Base-by-base conservation (phyloP, 2,888 invertebrate species). In the Machimus atricapillus region DNA sequence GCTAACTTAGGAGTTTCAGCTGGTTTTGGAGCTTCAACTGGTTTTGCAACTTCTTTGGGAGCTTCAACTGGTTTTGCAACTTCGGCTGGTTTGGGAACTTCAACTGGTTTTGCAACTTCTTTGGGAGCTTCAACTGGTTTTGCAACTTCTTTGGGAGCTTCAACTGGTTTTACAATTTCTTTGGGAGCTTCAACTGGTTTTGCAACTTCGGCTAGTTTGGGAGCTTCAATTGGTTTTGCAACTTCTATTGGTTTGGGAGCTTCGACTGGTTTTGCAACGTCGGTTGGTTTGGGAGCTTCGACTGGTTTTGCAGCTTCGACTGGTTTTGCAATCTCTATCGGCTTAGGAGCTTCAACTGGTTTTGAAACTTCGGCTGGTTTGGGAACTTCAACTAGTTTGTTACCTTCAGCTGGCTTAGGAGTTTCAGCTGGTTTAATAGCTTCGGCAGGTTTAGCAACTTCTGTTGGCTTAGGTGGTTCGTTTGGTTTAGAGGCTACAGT, bases 291-390 rank as follows among this genome's bases (percentile, higher is more conserved):
- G 98, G 91, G 96, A 1, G 31, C 78, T 97, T 91, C 98, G 31
- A 7, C 23, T 94, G 90, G 98, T 98, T 93, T 97, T 97, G 90
- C 98, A 93, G 91, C 90, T 98, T 94, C 97, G 98, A 97, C 92
- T 98, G 98, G 27, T 79, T 88, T 78, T n/a, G 66, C 1, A n/a
- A 94, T 94, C 27, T 56, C 43, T 2, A 14, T 1, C 2, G 2
- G 9, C 2, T 43, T 43, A 0, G 9, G 19, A 56, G n/a, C 19
- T 89, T 94, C 94, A 31, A 94, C 94, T 83, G 95, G 94, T 81
- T 95, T 96, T 97, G 97, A 91, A 96, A 91, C 96, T 93, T 92
- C 43, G 3, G 43, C 43, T 43, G 43, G 12, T 31, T 88, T 91
- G 98, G 98, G 88, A 97, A 56, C 19, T 97, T 88, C 16, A 98